Evolutionary conservation across 1,140 invertebrate species (phyloP).

Genomic region (Ips nitidus): DNA sequence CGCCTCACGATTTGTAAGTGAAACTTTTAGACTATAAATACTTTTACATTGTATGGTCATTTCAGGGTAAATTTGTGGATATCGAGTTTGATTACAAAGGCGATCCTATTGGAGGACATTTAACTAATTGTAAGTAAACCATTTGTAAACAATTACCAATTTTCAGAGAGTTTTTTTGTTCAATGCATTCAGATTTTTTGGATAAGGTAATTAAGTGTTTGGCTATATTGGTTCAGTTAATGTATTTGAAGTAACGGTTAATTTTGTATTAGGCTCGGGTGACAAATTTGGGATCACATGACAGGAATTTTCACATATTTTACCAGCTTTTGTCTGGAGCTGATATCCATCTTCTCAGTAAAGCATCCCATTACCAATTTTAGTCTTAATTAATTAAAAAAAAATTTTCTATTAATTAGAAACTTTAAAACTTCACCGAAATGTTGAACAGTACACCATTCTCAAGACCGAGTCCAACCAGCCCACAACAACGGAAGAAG

Average conservation of each 20-base stretch:
- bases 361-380: slow-evolving; percentile 49
- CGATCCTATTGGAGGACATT: slow-evolving; percentile 73
- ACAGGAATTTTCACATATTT: slow-evolving; percentile 90
- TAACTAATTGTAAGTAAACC: slow-evolving; percentile 78
- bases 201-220: slow-evolving; percentile 66
- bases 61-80: slow-evolving; percentile 79
- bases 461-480: slow-evolving; percentile 57
- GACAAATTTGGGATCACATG: slow-evolving; percentile 69
- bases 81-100: slow-evolving; percentile 78
- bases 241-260: neutral
- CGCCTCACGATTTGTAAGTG: slow-evolving; percentile 76
- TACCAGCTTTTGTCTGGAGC: slow-evolving; percentile 81
- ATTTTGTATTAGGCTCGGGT: slow-evolving; percentile 68
- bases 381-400: neutral
- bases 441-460: slow-evolving; percentile 74
- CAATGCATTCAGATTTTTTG: slow-evolving; percentile 66
- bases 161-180: slow-evolving; percentile 8
- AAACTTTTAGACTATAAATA: slow-evolving; percentile 15
- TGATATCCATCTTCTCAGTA: slow-evolving; percentile 76
- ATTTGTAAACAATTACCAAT: neutral
- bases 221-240: neutral
- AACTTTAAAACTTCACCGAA: slow-evolving; percentile 71
- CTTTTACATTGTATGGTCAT: slow-evolving; percentile 6
- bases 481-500: slow-evolving; percentile 62
- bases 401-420: slow-evolving; percentile 33